Evolutionary conservation across 2,113 vertebrate species (phyloP).

Genomic region (Eulemur macaco): DNA sequence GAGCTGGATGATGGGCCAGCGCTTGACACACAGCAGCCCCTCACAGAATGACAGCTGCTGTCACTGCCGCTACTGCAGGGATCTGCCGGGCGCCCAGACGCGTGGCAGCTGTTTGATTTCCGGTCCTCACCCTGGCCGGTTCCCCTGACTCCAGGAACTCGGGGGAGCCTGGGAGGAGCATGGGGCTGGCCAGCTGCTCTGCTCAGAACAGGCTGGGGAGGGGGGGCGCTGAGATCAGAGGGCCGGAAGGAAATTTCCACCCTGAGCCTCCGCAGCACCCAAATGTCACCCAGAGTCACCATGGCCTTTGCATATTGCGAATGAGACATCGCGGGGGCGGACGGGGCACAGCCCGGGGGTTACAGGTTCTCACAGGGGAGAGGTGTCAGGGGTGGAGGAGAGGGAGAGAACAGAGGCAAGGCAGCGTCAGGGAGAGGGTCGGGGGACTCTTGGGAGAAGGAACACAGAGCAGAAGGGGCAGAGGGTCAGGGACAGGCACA

Average conservation of each 20-base stretch:
- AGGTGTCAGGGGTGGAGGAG: not conserved
- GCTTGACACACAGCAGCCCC: not conserved
- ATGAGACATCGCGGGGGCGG: conserved; percentile 8
- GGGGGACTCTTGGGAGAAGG: not conserved
- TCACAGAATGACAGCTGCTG: not conserved
- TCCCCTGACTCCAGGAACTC: not conserved
- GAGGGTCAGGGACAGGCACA: not conserved
- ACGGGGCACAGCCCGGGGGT: not conserved
- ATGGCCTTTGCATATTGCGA: not conserved
- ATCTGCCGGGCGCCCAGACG: fast-evolving
- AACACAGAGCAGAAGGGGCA: not conserved
- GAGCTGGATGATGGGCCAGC: fast-evolving
- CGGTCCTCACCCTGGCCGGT: not conserved
- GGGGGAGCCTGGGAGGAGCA: not conserved
- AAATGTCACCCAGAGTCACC: conserved; percentile 59
- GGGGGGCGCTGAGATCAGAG: not conserved
- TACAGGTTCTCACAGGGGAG: not conserved
- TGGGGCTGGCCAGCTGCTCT: not conserved
- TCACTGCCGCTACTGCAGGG: not conserved
- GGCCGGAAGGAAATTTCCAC: conserved; percentile 44
- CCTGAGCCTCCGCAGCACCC: not conserved
- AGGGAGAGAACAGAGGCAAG: not conserved
- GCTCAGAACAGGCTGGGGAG: not conserved
- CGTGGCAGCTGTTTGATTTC: not conserved
- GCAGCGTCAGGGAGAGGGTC: not conserved